A percentile compares a stretch with the other conserved stretches of the same genome.
Evolutionary conservation across 2,113 vertebrate species (phyloP).

Genomic region (Lycocorax pyrrhopterus): DNA sequence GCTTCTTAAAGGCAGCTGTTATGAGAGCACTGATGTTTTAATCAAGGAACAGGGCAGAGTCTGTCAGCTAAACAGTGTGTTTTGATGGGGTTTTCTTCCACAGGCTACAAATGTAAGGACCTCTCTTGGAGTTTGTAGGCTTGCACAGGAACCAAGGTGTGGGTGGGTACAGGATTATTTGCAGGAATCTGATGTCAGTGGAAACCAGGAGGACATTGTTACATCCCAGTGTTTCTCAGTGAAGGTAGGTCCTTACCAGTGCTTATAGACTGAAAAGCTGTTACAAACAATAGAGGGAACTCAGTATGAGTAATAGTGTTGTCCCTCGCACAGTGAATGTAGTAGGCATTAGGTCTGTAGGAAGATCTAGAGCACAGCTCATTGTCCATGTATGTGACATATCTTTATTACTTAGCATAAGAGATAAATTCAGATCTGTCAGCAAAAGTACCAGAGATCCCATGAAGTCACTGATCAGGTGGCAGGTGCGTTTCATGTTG

Average conservation of each 20-base stretch:
- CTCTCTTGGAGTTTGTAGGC: neutral
- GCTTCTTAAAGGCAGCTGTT: constrained; percentile 41
- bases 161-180: neutral
- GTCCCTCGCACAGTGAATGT: neutral
- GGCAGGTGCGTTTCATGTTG: neutral
- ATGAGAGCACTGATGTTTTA: neutral
- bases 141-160: neutral
- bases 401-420: neutral
- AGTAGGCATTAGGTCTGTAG: neutral
- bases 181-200: neutral
- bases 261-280: neutral
- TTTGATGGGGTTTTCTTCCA: neutral
- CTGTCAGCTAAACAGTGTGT: neutral
- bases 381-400: neutral
- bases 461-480: neutral
- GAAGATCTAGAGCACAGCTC: neutral
- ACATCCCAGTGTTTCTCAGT: neutral
- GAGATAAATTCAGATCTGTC: neutral
- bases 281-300: neutral
- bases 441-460: neutral
- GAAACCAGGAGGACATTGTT: neutral
- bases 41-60: neutral
- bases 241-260: neutral
- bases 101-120: neutral
- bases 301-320: neutral